A percentile compares a stretch with the other conserved stretches of the same genome.
phyloP scores from a whole-genome alignment of 2,797 vertebrate genomes.

The Miopithecus talapoin region DNA sequence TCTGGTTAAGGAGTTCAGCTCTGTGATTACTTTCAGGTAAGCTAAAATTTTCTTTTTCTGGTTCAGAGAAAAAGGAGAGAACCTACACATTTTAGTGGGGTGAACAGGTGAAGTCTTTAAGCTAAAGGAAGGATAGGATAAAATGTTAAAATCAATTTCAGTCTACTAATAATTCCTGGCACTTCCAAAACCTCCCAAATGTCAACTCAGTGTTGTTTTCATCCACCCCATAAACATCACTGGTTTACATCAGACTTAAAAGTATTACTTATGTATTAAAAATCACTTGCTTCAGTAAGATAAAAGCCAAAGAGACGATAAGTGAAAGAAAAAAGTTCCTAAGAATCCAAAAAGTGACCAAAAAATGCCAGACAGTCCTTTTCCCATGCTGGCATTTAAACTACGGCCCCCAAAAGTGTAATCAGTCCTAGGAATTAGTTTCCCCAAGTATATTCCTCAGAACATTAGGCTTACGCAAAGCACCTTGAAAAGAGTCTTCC shows the following conservation, averaged over 20 bases:
- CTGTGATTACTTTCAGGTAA: not conserved
- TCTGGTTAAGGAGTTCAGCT: not conserved
- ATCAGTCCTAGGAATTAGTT: not conserved
- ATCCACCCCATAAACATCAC: not conserved
- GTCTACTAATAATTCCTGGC: not conserved
- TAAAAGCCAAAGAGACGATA: not conserved
- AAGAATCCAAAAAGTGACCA: not conserved
- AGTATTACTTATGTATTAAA: not conserved
- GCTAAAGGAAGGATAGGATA: not conserved
- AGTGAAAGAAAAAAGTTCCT: not conserved
- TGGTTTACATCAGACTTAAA: not conserved
- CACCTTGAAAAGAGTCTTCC: too few relatives aligned
- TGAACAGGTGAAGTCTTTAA: not conserved
- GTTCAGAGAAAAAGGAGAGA: not conserved
- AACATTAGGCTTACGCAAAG: rapidly evolving
- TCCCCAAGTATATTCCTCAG: not conserved
- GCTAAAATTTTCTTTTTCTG: not conserved
- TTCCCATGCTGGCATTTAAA: not conserved
- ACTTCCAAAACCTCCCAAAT: not conserved
- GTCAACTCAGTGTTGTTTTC: not conserved
- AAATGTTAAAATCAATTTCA: not conserved
- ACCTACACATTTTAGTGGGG: not conserved
- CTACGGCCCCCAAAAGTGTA: rapidly evolving
- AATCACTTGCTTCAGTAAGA: not conserved
- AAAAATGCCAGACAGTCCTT: not conserved